Percentiles rank a stretch among this genome's conserved stretches.
Conservation (phyloP, 2,797 vertebrate genomes). For the Calcarius lapponicus region DNA sequence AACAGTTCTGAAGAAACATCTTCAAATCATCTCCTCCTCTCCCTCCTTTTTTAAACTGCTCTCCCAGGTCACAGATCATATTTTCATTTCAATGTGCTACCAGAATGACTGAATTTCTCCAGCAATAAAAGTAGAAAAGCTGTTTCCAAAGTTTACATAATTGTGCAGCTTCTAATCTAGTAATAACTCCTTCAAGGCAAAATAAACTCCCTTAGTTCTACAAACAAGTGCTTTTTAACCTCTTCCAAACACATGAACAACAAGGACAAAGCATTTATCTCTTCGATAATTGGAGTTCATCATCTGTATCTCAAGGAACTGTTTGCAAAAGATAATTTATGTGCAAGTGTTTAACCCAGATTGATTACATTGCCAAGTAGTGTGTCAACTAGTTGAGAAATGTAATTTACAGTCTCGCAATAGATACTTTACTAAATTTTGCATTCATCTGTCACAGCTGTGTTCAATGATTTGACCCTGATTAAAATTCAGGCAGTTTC, state of each 20-base stretch:
- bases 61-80: neutral
- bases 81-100: neutral
- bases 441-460: constrained; percentile 41
- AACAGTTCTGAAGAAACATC: neutral
- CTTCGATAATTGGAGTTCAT: neutral
- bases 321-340: constrained; percentile 27
- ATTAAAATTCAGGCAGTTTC: constrained; percentile 29
- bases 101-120: neutral
- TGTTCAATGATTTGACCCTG: constrained; percentile 19
- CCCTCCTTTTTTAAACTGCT: neutral
- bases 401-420: constrained; percentile 25
- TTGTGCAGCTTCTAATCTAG: neutral
- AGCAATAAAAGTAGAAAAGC: neutral
- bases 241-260: neutral
- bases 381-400: neutral
- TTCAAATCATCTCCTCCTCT: neutral
- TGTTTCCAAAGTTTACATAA: neutral
- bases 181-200: neutral
- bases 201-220: neutral
- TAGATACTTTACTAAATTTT: constrained; percentile 27
- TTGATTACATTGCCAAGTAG: neutral
- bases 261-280: neutral
- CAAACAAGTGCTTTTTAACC: neutral
- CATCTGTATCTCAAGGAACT: neutral
- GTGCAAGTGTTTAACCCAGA: constrained; percentile 18